These are phyloP conservation scores for Laterallus jamaicensis DNA, from an alignment of 2,113 vertebrate genomes.

Conservation along the genomic window DNA sequence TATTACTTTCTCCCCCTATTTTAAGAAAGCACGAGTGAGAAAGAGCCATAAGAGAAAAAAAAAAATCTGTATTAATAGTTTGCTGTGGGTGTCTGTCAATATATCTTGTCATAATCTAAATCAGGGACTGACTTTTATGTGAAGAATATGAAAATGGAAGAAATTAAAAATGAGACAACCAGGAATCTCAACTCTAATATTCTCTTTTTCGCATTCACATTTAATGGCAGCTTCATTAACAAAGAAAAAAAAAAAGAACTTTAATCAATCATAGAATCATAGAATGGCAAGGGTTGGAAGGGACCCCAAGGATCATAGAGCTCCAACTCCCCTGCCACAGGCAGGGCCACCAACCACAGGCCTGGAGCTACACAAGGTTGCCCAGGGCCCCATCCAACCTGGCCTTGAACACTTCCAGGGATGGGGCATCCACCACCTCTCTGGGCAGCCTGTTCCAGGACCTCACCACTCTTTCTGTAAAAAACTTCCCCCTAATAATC, in stretches of 20 bases:
- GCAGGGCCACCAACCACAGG: too few species aligned
- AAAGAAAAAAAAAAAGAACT: background rate
- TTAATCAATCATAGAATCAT: background rate
- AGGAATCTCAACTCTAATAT: background rate
- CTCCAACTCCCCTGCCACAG: too few species aligned
- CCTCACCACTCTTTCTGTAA: too few species aligned
- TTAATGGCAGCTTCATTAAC: background rate
- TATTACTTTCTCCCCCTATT: background rate
- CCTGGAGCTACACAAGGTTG: too few species aligned
- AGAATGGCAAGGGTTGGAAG: too few species aligned
- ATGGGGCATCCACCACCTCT: too few species aligned
- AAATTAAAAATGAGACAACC: background rate
- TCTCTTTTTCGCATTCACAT: background rate
- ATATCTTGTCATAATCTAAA: constrained; percentile 13
- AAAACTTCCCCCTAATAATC: too few species aligned
- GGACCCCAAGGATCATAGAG: too few species aligned
- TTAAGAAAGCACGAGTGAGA: background rate
- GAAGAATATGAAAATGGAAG: constrained; percentile 9
- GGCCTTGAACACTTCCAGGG: too few species aligned
- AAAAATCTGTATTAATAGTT: constrained; percentile 5
- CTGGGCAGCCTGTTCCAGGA: too few species aligned
- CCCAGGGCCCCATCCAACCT: too few species aligned
- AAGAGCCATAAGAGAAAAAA: background rate
- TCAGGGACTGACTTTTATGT: background rate
- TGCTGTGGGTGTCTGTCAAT: constrained; percentile 22